Base-by-base conservation (phyloP, 1,140 invertebrate genomes). In the Camponotus vicinus region DNA sequence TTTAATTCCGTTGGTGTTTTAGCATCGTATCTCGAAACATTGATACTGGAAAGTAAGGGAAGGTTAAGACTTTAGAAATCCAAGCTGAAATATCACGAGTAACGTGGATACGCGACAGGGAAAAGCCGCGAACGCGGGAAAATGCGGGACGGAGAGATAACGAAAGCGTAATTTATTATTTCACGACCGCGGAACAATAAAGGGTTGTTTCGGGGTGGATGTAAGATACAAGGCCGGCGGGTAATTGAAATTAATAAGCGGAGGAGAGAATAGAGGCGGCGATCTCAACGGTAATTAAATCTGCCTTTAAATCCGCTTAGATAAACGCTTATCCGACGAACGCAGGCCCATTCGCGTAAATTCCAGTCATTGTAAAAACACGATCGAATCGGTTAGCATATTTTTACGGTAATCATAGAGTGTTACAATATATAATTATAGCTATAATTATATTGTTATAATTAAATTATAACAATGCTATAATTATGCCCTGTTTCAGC, bases 221-320 rank as follows among this genome's bases (percentile, higher is more conserved):
- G 42, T 11, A 27, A 64, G 86, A 18, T 87, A 87, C 87, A 77
- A 82, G 82, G 45, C 57, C 49, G 32, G 21, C 32, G 69, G 73
- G 67, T 88, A 89, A 87, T 89, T 89, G 84, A 86, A 89, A 89
- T 89, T 89, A 89, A 89, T 89, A 89, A 89, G 73, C 40, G 34
- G 67, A 42, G 73, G 34, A 69, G 27, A 69, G 27, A 21, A 27
- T 27, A 73, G 79, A 69, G 34, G 15, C 18, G 64, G 11, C 15
- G 69, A 88, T 89, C 88, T 89, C 88, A 80, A 88, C 86, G 88
- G 83, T 89, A 89, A 88, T 88, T 89, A 89, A 89, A 87, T 63
- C 42, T 42, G 66, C 79, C 63, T 88, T 88, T 88, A 88, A 77
- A 88, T 89, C 52, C 66, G 21, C 11, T 32, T 79, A 71, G 59